These are phyloP conservation scores for Ciconia stormi DNA, from an alignment of 2,113 vertebrate genomes.

Conservation along the genomic window DNA sequence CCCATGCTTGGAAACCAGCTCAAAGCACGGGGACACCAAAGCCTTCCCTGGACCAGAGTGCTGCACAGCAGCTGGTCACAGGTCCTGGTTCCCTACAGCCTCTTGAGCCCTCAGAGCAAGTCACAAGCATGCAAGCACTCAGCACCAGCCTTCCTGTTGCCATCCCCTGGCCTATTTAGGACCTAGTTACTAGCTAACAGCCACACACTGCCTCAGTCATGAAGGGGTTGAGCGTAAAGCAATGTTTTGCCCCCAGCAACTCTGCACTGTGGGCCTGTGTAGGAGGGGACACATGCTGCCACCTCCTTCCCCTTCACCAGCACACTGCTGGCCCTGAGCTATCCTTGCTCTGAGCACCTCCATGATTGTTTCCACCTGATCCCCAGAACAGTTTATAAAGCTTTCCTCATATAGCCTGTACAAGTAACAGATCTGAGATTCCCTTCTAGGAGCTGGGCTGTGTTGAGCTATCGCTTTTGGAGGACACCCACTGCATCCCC, in stretches of 20 bases:
- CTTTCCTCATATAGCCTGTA: too few relatives aligned
- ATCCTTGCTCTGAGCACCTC: background rate
- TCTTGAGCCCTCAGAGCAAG: background rate
- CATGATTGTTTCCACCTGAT: background rate
- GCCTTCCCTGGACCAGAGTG: background rate
- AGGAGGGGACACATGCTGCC: background rate
- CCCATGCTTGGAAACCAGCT: background rate
- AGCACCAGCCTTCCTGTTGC: background rate
- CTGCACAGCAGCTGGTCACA: background rate
- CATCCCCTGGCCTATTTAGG: background rate
- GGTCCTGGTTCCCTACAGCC: background rate
- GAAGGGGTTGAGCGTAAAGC: background rate
- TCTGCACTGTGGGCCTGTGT: background rate
- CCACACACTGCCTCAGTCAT: background rate
- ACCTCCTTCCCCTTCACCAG: background rate
- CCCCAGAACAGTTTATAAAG: background rate
- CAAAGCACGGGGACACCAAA: background rate
- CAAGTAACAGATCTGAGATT: background rate
- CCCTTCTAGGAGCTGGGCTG: background rate
- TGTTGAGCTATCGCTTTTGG: background rate
- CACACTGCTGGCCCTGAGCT: background rate
- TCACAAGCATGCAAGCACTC: fast-evolving
- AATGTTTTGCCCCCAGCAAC: background rate
- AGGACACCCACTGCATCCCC: too few relatives aligned
- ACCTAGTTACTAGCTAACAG: background rate